Evolutionary conservation across 2,113 vertebrate genomes (phyloP), one percentile per base, ranked within the genome.

Genomic region (Cebidichthys violaceus): DNA sequence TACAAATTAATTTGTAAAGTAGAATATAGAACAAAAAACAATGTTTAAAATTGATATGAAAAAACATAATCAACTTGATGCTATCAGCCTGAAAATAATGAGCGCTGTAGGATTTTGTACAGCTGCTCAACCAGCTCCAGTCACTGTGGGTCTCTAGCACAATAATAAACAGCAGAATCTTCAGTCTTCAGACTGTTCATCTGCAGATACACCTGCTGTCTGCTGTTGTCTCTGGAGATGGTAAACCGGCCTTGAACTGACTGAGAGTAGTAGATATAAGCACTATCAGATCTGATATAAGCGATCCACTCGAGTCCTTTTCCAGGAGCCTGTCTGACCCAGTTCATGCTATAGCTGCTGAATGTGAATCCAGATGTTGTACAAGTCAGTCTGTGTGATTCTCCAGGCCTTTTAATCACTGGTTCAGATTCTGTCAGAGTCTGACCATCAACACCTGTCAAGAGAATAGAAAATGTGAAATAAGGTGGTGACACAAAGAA

Each of bases 321-420:
- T 52, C 81, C 89, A 86, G 86, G 75, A 81, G 76, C 70, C 85
- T 92, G 88, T 89, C 92, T 82, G 82, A 91, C 29, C 87, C 85
- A 92, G 17, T 0, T 0, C 62, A 75, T 89, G 0, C 1, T n/a
- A n/a, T n/a, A n/a, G n/a, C n/a, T n/a, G n/a, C n/a, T 31, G 31
- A 31, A 39, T 6, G 6, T 37, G 35, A 31, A 31, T 31, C n/a
- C n/a, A n/a, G n/a, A n/a, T n/a, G n/a, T n/a, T n/a, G n/a, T n/a
- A 7, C 39, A 41, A 10, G 9, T 41, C 9, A 41, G 9, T 10
- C 39, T 41, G 39, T 41, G 39, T 9, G 39, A 2, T 15, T 47
- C 45, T 59, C 24, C 24, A 29, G 15, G 59, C 4, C 55, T 59
- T 59, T 33, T 64, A 4, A 31, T 3, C 4, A 31, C 31, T 31